These are phyloP conservation scores for Drosophila percnosoma DNA, from an alignment of 2,888 invertebrate genomes.

Conservation along the genomic window DNA sequence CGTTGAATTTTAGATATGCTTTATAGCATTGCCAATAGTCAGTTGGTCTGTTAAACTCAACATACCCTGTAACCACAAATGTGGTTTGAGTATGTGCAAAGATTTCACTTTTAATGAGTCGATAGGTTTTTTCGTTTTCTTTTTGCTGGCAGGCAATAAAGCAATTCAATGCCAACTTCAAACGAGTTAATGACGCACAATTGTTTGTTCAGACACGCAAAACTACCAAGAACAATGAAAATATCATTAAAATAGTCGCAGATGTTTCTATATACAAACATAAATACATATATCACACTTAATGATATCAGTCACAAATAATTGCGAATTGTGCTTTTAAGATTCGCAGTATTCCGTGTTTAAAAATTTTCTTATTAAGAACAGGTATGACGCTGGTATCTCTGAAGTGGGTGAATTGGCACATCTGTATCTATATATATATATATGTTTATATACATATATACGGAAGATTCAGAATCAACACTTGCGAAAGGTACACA, in stretches of 20 bases:
- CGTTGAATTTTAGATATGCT: background rate
- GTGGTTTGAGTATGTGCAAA: conserved; percentile 5
- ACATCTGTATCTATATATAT: background rate
- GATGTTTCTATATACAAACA: background rate
- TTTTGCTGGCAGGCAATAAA: conserved; percentile 43
- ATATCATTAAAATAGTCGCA: conserved; percentile 23
- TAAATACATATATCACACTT: conserved; percentile 6
- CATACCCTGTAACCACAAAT: conserved; percentile 11
- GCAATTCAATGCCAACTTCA: conserved; percentile 69
- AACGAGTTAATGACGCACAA: conserved; percentile 44
- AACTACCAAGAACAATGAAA: conserved; percentile 32
- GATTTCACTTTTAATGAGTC: conserved; percentile 70
- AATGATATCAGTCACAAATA: conserved; percentile 13
- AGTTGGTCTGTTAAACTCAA: conserved; percentile 2
- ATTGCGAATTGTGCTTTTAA: conserved; percentile 35
- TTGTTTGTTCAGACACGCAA: conserved; percentile 28
- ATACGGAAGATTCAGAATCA: conserved; percentile 31
- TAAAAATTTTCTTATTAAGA: conserved; percentile 22
- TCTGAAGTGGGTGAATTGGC: background rate
- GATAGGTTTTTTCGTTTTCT: conserved; percentile 7
- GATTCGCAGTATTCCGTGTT: conserved; percentile 13
- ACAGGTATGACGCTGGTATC: conserved; percentile 29
- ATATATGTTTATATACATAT: background rate
- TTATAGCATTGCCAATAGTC: background rate
- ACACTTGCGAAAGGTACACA: conserved; percentile 7